phyloP scores from a whole-genome alignment of 1,140 invertebrate genomes.

The Monochamus saltuarius region DNA sequence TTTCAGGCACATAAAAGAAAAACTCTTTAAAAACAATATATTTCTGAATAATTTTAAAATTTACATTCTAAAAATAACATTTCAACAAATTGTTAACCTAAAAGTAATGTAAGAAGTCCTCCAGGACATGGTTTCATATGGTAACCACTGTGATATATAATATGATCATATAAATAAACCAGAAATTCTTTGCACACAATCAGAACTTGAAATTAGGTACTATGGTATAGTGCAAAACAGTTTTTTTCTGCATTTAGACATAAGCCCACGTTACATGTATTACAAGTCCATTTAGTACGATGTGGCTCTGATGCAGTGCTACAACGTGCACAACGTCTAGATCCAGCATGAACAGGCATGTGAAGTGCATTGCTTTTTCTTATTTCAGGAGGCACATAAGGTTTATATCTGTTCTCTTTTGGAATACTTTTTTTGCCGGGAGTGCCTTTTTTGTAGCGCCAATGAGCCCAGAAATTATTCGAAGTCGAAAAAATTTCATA shows the following conservation, averaged over 20 bases:
- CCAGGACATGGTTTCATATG: no score
- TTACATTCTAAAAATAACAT: no score
- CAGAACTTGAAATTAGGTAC: neutral
- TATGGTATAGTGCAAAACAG: neutral
- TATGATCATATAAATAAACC: no score
- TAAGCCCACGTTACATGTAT: neutral
- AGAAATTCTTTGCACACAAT: neutral
- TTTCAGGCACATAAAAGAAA: no score
- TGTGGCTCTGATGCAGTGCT: conserved; percentile 4
- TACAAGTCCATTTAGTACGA: neutral
- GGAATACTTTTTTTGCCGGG: neutral
- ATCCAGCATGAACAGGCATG: conserved; percentile 1
- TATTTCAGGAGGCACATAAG: conserved; percentile 5
- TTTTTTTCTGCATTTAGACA: neutral
- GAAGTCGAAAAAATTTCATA: neutral
- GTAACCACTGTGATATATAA: no score
- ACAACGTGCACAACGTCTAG: conserved; percentile 5
- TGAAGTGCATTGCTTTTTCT: neutral
- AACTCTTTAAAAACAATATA: no score
- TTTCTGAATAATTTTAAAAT: no score
- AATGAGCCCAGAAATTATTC: neutral
- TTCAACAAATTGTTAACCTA: no score
- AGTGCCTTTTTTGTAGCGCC: neutral
- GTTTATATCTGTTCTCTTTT: conserved; percentile 5
- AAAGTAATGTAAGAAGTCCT: no score